A percentile compares a stretch with the other conserved stretches of the same genome.
phyloP scores from a whole-genome alignment of 2,113 vertebrate genomes.

The Amphilophus citrinellus region DNA sequence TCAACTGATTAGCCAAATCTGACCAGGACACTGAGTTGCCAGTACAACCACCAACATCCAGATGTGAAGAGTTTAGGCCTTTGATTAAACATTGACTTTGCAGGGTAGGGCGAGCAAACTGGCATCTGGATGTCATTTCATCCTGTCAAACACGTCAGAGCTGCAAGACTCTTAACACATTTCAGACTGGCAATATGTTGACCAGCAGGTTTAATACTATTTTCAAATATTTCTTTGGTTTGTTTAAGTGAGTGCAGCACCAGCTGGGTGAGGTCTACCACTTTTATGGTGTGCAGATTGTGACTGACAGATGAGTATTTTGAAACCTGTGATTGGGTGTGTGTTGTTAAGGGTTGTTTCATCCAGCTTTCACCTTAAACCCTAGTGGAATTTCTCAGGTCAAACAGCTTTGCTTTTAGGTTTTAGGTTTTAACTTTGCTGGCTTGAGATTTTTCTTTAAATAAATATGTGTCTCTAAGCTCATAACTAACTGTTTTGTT shows the following conservation, averaged over 20 bases:
- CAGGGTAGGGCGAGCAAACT: not conserved
- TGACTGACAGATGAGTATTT: not conserved
- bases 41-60: slow-evolving; percentile 19
- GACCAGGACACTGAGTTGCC: slow-evolving; percentile 35
- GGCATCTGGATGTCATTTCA: slow-evolving; percentile 62
- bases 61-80: slow-evolving; percentile 58
- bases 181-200: not conserved
- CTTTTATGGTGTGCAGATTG: not conserved
- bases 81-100: slow-evolving; percentile 76
- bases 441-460: not conserved
- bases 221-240: not conserved
- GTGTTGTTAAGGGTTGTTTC: not conserved
- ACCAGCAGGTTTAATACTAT: not conserved
- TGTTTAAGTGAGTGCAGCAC: not conserved
- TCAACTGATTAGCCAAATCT: slow-evolving; percentile 67
- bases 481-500: not conserved
- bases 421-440: not conserved
- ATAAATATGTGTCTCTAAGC: not conserved
- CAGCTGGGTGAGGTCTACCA: not conserved
- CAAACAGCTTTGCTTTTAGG: not conserved
- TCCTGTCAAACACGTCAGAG: slow-evolving; percentile 60
- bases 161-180: not conserved
- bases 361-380: not conserved
- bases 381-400: not conserved
- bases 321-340: not conserved